Percentiles rank a stretch among this genome's conserved stretches.
Conservation (phyloP, 2,797 vertebrate genomes). For the Myripristis murdjan region DNA sequence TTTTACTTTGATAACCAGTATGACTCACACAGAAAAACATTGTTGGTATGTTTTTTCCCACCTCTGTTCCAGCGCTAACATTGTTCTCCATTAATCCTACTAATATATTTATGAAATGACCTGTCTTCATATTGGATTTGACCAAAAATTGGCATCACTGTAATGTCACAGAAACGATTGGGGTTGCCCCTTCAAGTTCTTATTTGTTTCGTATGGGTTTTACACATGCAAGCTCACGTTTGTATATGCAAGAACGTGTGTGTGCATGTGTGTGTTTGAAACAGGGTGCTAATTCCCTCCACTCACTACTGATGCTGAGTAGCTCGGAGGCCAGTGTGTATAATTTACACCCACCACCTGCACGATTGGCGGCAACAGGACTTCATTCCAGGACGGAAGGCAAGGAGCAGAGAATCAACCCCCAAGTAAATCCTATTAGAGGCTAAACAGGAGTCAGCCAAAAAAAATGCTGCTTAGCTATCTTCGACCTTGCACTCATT, state of each 20-base stretch:
- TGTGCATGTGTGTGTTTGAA: too few species aligned
- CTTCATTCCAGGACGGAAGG: constrained; percentile 73
- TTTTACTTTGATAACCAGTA: too few species aligned
- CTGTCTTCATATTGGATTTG: too few species aligned
- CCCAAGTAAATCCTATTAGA: constrained; percentile 78
- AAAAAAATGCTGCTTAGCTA: constrained; percentile 56
- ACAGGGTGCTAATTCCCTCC: constrained; percentile 19
- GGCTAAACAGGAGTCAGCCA: constrained; percentile 76
- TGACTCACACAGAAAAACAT: too few species aligned
- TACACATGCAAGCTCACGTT: constrained; percentile 16
- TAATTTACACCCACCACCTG: constrained; percentile 84
- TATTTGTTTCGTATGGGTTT: too few species aligned
- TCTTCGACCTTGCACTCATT: constrained; percentile 51
- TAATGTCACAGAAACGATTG: too few species aligned
- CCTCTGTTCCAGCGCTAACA: too few species aligned
- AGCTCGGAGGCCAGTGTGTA: constrained; percentile 75
- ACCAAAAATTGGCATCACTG: too few species aligned
- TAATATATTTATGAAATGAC: too few species aligned
- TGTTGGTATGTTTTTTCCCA: too few species aligned
- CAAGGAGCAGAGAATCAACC: constrained; percentile 72
- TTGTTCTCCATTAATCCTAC: too few species aligned
- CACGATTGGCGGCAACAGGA: constrained; percentile 69
- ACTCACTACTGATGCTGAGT: constrained; percentile 56
- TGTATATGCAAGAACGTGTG: background rate
- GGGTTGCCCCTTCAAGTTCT: too few species aligned